Evolutionary conservation across 2,888 invertebrate genomes (phyloP).

Genomic region (Gymnoscelis rufifasciata): DNA sequence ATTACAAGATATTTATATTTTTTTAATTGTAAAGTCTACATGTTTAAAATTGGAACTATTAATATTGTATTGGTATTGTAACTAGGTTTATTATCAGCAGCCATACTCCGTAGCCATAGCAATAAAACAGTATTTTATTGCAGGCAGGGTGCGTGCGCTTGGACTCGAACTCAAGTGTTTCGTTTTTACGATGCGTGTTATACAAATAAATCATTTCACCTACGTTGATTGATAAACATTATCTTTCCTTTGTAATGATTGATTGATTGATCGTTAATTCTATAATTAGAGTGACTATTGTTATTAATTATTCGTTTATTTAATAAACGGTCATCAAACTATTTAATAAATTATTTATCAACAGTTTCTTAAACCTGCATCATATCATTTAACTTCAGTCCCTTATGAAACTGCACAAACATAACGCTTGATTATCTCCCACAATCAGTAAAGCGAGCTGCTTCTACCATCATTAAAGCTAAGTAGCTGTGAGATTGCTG

Average conservation of each 20-base stretch:
- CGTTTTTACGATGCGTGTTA: constrained; percentile 50
- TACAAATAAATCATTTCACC: constrained; percentile 56
- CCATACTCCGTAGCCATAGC: constrained; percentile 39
- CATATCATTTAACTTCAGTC: no score
- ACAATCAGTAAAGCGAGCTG: constrained; percentile 18
- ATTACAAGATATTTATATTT: background rate
- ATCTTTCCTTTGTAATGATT: constrained; percentile 24
- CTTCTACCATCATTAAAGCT: constrained; percentile 22
- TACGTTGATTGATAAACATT: constrained; percentile 38
- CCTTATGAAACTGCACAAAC: no score
- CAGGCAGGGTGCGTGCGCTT: constrained; percentile 42
- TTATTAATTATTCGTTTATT: no score
- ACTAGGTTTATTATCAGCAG: constrained; percentile 44
- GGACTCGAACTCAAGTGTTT: constrained; percentile 53
- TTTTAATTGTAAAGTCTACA: background rate
- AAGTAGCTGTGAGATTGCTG: constrained; percentile 29
- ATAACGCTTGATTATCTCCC: background rate
- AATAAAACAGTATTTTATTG: constrained; percentile 62
- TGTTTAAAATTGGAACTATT: constrained; percentile 8
- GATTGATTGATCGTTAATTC: constrained; percentile 22
- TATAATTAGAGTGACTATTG: constrained; percentile 20
- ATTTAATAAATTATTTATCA: no score
- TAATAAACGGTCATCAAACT: no score
- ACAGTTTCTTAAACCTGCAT: no score
- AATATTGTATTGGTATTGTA: constrained; percentile 42